phyloP scores from a whole-genome alignment of 2,888 invertebrate species.

The Cheilosia variabilis region DNA sequence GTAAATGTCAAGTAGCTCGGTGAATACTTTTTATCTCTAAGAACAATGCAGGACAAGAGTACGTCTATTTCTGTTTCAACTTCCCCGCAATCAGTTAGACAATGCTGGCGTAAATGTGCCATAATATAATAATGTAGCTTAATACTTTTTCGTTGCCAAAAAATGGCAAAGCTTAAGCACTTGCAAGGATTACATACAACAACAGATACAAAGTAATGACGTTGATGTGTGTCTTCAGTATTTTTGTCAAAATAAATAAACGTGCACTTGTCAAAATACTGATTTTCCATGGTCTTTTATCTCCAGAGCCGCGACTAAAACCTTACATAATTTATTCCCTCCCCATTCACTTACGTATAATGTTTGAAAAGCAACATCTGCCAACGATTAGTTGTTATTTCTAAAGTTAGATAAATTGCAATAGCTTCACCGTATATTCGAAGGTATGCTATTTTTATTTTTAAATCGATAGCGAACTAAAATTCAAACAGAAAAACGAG shows the following conservation, averaged over 20 bases:
- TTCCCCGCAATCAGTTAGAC: conserved; percentile 15
- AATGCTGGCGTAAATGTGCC: conserved; percentile 2
- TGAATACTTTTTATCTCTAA: not conserved
- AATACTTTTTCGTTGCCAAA: conserved; percentile 1
- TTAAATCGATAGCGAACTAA: conserved; percentile 3
- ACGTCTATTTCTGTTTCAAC: not conserved
- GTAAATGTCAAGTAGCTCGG: conserved; percentile 30
- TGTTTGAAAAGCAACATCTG: conserved; percentile 18
- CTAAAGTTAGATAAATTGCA: conserved; percentile 10
- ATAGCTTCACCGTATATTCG: not conserved
- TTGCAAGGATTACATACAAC: not conserved
- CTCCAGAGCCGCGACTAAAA: conserved; percentile 1
- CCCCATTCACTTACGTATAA: not conserved
- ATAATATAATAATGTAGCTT: not conserved
- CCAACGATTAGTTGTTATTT: conserved; percentile 30
- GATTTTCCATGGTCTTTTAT: not conserved
- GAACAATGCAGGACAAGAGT: not conserved
- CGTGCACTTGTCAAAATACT: not conserved
- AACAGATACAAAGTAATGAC: conserved; percentile 7
- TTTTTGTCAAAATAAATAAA: conserved; percentile 18
- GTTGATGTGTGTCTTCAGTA: not conserved
- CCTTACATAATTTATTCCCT: conserved; percentile 22
- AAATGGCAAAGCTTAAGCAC: conserved; percentile 4
- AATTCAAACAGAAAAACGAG: conserved; percentile 1
- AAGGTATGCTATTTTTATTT: conserved; percentile 26